Base-by-base conservation (phyloP, 2,797 vertebrate genomes). In the Gymnothorax javanicus region DNA sequence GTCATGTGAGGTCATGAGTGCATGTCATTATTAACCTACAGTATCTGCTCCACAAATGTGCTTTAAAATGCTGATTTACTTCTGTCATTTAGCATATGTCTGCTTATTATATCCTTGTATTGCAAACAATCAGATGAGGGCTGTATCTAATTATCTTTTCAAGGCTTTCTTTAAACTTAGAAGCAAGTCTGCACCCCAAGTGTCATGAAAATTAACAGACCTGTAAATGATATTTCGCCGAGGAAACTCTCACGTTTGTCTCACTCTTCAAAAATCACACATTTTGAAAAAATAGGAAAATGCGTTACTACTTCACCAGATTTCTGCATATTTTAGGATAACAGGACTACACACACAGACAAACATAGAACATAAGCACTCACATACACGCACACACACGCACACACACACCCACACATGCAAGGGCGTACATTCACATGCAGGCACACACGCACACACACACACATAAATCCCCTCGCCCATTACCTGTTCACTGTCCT, bases 401-500 rank as follows among this genome's bases (percentile, higher is more conserved):
- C 6, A 50, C 83, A 52, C 5, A 52, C 7, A 23, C 83, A 52
- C 13, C 50, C 59, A 50, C 27, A 20, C 83, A 84, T 50, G n/a
- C 62, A 84, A 43, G 50, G 2, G 33, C n/a, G 17, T 59, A 64
- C 59, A 60, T 27, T 33, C 33, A 64, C 59, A 58, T 25, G 43
- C 57, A 60, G n/a, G 23, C 52, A 60, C 27, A 52, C 84, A 23
- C 57, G 11, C 71, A 54, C 33, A 17, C 71, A 43, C 25, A 75
- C 73, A 15, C 73, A 77, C 33, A 77, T 15, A 77, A 50, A 77
- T 50, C 4, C 73, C 4, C 75, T 23, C n/a, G 15, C 52, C 43
- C 23, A n/a, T 96, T 94, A 99, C 97, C 97, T 99, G 97, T 86
- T 98, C 97, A 86, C 92, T 94, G 89, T 99, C 98, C 69, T 99